Percentiles rank a stretch among this genome's conserved stretches.
These are phyloP conservation scores for Phataginus tricuspis DNA, from an alignment of 2,797 vertebrate species.

Conservation along the genomic window DNA sequence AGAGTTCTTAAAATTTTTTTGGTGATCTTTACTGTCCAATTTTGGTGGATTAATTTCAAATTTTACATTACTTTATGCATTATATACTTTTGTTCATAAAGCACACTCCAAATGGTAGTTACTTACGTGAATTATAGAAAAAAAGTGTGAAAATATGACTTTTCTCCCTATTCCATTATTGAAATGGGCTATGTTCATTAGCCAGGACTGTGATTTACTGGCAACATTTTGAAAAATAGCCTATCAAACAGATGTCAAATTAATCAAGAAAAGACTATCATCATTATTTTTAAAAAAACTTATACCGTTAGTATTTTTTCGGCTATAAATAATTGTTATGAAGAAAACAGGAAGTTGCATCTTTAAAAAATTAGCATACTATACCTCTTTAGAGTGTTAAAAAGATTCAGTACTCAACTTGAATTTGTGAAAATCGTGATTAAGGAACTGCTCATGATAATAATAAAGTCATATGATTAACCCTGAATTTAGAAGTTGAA, in stretches of 20 bases:
- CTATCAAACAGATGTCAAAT: constrained; percentile 72
- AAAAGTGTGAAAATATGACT: constrained; percentile 59
- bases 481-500: constrained; percentile 38
- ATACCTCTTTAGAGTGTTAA: constrained; percentile 30
- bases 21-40: constrained; percentile 56
- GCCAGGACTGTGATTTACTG: constrained; percentile 36
- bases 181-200: constrained; percentile 69
- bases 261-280: constrained; percentile 53
- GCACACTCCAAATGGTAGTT: constrained; percentile 62
- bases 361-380: constrained; percentile 38
- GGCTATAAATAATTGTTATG: constrained; percentile 24
- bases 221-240: constrained; percentile 71
- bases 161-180: constrained; percentile 64
- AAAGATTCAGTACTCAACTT: constrained; percentile 30
- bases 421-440: constrained; percentile 65
- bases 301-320: constrained; percentile 24
- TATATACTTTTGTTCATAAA: constrained; percentile 51
- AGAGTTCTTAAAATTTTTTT: background rate
- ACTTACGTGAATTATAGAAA: constrained; percentile 69
- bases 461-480: constrained; percentile 47
- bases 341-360: constrained; percentile 56
- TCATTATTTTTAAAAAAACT: constrained; percentile 49
- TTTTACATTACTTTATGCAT: constrained; percentile 62
- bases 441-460: background rate
- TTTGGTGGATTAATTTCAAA: constrained; percentile 46